A percentile compares a stretch with the other conserved stretches of the same genome.
Conservation (phyloP, 1,140 invertebrate species). For the Drosophila parabipectinata region DNA sequence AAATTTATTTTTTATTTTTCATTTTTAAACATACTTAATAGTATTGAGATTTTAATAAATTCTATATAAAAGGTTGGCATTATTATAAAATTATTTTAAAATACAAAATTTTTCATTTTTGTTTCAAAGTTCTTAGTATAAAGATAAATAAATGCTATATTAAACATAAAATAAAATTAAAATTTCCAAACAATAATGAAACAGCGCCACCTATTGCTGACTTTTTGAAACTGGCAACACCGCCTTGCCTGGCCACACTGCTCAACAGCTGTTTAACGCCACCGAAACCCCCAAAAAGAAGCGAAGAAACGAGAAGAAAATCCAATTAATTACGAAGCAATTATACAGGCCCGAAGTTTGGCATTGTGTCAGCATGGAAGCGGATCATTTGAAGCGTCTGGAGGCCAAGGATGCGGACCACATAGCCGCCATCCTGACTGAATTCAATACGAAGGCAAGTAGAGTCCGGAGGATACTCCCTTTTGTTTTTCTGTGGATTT, state of each 20-base stretch:
- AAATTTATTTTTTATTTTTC: too few species aligned
- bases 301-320: background rate
- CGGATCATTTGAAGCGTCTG: conserved; percentile 66
- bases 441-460: conserved; percentile 73
- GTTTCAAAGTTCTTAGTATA: too few species aligned
- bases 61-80: too few species aligned
- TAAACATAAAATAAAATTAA: too few species aligned
- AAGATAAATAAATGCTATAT: too few species aligned
- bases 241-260: background rate
- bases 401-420: conserved; percentile 59
- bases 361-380: conserved; percentile 59
- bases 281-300: background rate
- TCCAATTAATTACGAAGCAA: background rate
- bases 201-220: background rate
- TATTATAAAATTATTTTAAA: too few species aligned
- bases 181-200: too few species aligned
- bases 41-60: too few species aligned
- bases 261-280: background rate
- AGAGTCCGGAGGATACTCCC: background rate
- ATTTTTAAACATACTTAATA: too few species aligned
- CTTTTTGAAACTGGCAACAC: background rate
- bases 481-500: background rate
- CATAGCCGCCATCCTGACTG: conserved; percentile 60
- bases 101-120: too few species aligned
- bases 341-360: conserved; percentile 15